A percentile compares a stretch with the other conserved stretches of the same genome.
These are phyloP conservation scores for Acinonyx jubatus DNA, from an alignment of 2,113 vertebrate species.

Conservation along the genomic window DNA sequence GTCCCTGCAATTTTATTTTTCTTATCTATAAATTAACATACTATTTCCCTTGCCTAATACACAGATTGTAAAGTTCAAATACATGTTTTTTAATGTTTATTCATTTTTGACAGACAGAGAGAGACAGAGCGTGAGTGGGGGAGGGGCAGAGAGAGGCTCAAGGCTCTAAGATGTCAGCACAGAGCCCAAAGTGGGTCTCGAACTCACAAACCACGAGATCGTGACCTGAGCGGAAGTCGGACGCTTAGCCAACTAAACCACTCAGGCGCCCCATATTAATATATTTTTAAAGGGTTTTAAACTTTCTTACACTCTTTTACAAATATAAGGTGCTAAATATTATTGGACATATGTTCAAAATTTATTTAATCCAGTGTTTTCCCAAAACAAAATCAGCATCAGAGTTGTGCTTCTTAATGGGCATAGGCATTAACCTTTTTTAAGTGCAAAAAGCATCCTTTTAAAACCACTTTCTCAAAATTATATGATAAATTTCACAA, in stretches of 20 bases:
- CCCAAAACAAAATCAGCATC: background rate
- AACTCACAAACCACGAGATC: too few species aligned
- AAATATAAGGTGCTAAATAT: background rate
- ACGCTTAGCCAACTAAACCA: too few species aligned
- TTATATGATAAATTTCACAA: background rate
- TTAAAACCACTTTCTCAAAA: slow-evolving; percentile 17
- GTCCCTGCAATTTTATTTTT: slow-evolving; percentile 33
- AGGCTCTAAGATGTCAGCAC: too few species aligned
- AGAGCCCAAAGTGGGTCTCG: too few species aligned
- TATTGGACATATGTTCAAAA: background rate
- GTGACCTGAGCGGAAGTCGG: too few species aligned
- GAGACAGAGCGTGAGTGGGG: too few species aligned
- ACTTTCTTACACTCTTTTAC: background rate
- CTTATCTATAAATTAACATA: background rate
- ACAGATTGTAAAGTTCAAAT: background rate
- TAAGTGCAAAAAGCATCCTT: slow-evolving; percentile 1
- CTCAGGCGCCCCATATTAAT: background rate
- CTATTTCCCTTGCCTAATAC: background rate
- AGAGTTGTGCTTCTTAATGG: background rate
- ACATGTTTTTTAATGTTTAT: background rate
- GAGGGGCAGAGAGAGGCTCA: too few species aligned
- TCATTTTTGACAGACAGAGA: too few species aligned
- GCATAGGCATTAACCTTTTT: background rate
- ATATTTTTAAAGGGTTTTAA: background rate
- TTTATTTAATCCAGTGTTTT: background rate